These are phyloP conservation scores for Meloidogyne hapla DNA, from an alignment of 1,140 invertebrate genomes.

Conservation along the genomic window DNA sequence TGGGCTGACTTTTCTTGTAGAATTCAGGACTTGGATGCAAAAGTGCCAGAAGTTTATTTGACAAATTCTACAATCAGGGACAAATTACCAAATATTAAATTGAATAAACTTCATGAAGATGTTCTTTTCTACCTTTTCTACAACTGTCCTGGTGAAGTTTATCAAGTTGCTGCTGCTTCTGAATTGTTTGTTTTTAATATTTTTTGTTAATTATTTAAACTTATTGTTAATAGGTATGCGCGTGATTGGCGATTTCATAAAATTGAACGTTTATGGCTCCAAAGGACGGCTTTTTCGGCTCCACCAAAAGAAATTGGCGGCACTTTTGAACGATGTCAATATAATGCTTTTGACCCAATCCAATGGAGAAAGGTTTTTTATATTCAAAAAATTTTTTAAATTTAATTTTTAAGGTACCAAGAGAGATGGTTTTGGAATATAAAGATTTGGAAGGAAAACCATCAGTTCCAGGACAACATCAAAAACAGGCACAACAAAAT, in stretches of 20 bases:
- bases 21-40: conserved; percentile 90
- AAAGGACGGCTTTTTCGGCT: conserved; percentile 72
- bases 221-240: too few species aligned
- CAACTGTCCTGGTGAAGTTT: conserved; percentile 92
- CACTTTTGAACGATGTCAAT: conserved; percentile 93
- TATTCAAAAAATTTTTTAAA: conserved; percentile 2
- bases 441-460: conserved; percentile 55
- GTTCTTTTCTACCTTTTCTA: conserved; percentile 98
- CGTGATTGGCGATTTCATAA: conserved; percentile 99
- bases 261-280: conserved; percentile 98
- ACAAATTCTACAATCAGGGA: conserved; percentile 75
- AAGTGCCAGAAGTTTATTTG: conserved; percentile 96
- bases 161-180: conserved; percentile 89
- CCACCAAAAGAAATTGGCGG: conserved; percentile 77
- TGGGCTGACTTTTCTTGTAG: conserved; percentile 95
- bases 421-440: conserved; percentile 58
- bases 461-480: conserved; percentile 13
- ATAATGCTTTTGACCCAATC: conserved; percentile 96
- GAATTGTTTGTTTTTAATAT: conserved; percentile 78
- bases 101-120: conserved; percentile 96
- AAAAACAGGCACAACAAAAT: too few species aligned
- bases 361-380: conserved; percentile 66
- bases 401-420: conserved; percentile 48
- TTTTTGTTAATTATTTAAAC: too few species aligned
- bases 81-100: conserved; percentile 85